Conservation (phyloP, 2,113 vertebrate genomes). For the Felis chaus region DNA sequence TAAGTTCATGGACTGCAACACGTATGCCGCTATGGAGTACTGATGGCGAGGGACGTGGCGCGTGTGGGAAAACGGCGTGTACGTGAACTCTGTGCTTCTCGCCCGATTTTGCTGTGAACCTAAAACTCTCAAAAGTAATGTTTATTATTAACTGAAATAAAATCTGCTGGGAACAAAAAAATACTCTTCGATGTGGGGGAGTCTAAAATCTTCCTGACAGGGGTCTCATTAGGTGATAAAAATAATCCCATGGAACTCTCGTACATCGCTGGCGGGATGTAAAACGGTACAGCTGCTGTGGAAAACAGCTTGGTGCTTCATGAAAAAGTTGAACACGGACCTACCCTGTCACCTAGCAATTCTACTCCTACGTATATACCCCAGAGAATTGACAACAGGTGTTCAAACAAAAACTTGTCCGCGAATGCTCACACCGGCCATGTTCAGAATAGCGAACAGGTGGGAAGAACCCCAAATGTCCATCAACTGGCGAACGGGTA, state of each 20-base stretch:
- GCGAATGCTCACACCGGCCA: neutral
- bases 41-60: neutral
- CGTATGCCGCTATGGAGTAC: neutral
- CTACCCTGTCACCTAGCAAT: neutral
- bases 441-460: neutral
- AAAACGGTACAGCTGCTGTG: neutral
- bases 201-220: slow-evolving; percentile 38
- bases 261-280: neutral
- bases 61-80: neutral
- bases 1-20: neutral
- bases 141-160: slow-evolving; percentile 9
- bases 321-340: neutral
- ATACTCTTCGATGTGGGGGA: neutral
- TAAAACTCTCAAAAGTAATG: slow-evolving; percentile 1
- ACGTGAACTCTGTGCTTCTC: neutral
- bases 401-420: slow-evolving; percentile 41
- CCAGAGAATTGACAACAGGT: neutral
- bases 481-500: slow-evolving; percentile 3
- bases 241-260: neutral
- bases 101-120: neutral
- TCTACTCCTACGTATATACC: neutral
- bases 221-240: neutral
- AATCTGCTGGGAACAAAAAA: slow-evolving; percentile 30
- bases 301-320: neutral
- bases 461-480: neutral